phyloP scores from a whole-genome alignment of 2,888 invertebrate genomes.

The Phyto melanocephala region DNA sequence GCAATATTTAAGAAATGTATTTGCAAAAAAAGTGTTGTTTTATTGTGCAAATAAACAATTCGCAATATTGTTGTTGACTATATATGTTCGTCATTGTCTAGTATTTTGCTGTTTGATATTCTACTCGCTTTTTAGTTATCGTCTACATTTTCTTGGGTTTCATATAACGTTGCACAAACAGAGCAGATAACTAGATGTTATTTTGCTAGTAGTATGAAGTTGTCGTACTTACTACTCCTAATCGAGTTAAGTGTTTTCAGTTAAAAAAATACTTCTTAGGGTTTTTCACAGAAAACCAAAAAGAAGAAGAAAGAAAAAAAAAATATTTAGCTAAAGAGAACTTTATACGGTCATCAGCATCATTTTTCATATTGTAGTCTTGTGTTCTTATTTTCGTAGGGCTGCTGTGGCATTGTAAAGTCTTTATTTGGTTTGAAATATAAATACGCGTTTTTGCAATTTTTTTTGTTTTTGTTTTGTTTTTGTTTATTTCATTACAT shows the following conservation, averaged over 20 bases:
- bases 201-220: not conserved
- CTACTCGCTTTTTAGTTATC: not conserved
- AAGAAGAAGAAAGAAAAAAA: not conserved
- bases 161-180: slow-evolving; percentile 8
- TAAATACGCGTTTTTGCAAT: not conserved
- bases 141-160: not conserved
- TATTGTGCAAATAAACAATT: slow-evolving; percentile 27
- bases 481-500: not conserved
- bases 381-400: slow-evolving; percentile 16
- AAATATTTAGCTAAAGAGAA: slow-evolving; percentile 40
- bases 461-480: slow-evolving; percentile 1
- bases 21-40: slow-evolving; percentile 20
- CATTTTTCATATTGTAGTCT: slow-evolving; percentile 33
- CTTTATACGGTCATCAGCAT: slow-evolving; percentile 57
- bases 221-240: not conserved
- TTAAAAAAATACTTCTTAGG: slow-evolving; percentile 28
- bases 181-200: not conserved
- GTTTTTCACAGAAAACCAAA: slow-evolving; percentile 24
- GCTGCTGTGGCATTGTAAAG: slow-evolving; percentile 47
- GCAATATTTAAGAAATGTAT: slow-evolving; percentile 27
- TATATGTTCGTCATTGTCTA: slow-evolving; percentile 33
- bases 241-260: not conserved
- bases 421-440: slow-evolving; percentile 55
- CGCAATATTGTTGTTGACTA: not conserved
- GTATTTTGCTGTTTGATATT: slow-evolving; percentile 43